Evolutionary conservation across 2,888 invertebrate genomes (phyloP).

Genomic region (Caenorhabditis drosophilae): DNA sequence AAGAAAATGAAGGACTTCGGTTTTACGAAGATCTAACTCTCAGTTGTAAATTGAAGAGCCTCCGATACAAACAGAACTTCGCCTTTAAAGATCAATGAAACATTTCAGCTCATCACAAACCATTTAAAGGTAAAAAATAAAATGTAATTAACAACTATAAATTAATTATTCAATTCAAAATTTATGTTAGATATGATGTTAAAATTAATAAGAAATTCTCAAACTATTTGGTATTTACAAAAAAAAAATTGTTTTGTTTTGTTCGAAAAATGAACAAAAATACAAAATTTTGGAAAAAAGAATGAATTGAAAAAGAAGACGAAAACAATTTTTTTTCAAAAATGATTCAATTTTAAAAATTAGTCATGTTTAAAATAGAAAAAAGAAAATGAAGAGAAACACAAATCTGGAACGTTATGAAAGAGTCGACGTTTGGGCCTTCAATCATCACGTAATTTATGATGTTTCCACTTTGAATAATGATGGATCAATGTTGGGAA

Average conservation of each 20-base stretch:
- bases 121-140: neutral
- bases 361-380: neutral
- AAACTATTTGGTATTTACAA: neutral
- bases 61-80: slow-evolving; percentile 15
- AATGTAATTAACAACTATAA: too few relatives aligned
- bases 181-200: neutral
- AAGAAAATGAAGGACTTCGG: slow-evolving; percentile 11
- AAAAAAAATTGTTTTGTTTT: neutral
- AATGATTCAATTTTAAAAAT: neutral
- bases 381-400: neutral
- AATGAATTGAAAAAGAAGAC: neutral
- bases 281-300: slow-evolving; percentile 1
- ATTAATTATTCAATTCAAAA: too few relatives aligned
- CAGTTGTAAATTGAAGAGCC: slow-evolving; percentile 7
- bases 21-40: slow-evolving; percentile 14
- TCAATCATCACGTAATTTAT: slow-evolving; percentile 1
- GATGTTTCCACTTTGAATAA: slow-evolving; percentile 34
- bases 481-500: slow-evolving; percentile 28
- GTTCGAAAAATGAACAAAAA: neutral
- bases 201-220: too few relatives aligned
- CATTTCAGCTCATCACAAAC: neutral
- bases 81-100: neutral
- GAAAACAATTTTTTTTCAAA: neutral
- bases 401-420: too few relatives aligned
- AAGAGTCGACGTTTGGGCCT: too few relatives aligned